Evolutionary conservation across 2,888 invertebrate species (phyloP), one percentile per base, ranked within the genome.

Genomic region (Selenia dentaria): DNA sequence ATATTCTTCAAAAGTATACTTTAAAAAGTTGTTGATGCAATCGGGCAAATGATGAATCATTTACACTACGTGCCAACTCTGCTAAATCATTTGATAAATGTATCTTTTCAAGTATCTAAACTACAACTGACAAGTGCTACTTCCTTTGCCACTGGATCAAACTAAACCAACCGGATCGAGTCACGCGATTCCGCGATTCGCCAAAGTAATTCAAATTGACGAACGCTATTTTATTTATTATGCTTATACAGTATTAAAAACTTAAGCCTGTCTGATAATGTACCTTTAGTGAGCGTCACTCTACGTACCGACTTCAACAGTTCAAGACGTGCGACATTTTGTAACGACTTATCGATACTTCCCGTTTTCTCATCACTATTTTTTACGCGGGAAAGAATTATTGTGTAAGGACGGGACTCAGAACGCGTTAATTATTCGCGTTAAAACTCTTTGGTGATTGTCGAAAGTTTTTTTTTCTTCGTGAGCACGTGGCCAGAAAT

Each of bases 331-430:
- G 45, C 28, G 33, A 31, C 29, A 12, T n/a, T 45, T 37, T 43
- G 25, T 39, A 4, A 6, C 22, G 13, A 9, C 12, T 13, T 28
- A 38, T 39, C 39, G 39, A 39, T 45, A 39, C n/a, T 18, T 10
- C 18, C 33, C 11, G 18, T 34, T 47, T 35, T 37, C 40, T 12
- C 51, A 43, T 48, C 56, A 29, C 56, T 56, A 53, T 5, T 29
- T n/a, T 33, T 48, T 18, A 6, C 28, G 48, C 36, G 41, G 37
- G 36, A n/a, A n/a, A n/a, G n/a, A 31, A 32, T 18, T 22, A 46
- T 40, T n/a, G n/a, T n/a, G n/a, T n/a, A n/a, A n/a, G n/a, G n/a
- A n/a, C n/a, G n/a, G n/a, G 40, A 2, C 5, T 18, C 4, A 16
- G 22, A 6, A 22, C 22, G 2, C 6, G 8, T 8, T n/a, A n/a